phyloP scores from a whole-genome alignment of 2,113 vertebrate genomes.

The Psittacus erithacus region DNA sequence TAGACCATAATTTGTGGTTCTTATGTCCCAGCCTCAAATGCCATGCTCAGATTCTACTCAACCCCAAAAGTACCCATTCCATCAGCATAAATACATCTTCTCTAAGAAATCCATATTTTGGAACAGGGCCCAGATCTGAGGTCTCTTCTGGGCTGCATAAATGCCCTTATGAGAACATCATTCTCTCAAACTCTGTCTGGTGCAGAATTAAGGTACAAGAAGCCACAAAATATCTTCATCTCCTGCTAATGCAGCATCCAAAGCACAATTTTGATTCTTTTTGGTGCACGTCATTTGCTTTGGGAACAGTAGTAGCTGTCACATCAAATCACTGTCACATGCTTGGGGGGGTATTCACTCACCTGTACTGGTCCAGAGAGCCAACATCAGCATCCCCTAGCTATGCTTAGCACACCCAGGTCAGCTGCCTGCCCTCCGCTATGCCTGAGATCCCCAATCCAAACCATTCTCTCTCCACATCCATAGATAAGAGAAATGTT shows the following conservation, averaged over 20 bases:
- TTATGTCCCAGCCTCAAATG: background rate
- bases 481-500: background rate
- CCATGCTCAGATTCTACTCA: background rate
- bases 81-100: background rate
- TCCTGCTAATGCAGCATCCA: background rate
- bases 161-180: background rate
- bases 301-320: slow-evolving; percentile 8
- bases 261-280: background rate
- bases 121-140: slow-evolving; percentile 31
- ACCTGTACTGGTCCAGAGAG: background rate
- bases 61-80: slow-evolving; percentile 13
- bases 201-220: background rate
- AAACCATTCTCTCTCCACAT: background rate
- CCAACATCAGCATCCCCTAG: background rate
- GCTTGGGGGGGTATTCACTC: background rate
- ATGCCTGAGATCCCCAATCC: background rate
- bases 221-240: background rate
- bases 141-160: background rate
- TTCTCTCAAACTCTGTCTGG: background rate
- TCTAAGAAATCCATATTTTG: slow-evolving; percentile 17
- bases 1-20: background rate
- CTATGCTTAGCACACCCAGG: background rate
- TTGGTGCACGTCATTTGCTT: background rate
- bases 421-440: background rate
- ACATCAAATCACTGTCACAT: background rate